phyloP scores from a whole-genome alignment of 2,113 vertebrate species.

The Siniperca chuatsi region DNA sequence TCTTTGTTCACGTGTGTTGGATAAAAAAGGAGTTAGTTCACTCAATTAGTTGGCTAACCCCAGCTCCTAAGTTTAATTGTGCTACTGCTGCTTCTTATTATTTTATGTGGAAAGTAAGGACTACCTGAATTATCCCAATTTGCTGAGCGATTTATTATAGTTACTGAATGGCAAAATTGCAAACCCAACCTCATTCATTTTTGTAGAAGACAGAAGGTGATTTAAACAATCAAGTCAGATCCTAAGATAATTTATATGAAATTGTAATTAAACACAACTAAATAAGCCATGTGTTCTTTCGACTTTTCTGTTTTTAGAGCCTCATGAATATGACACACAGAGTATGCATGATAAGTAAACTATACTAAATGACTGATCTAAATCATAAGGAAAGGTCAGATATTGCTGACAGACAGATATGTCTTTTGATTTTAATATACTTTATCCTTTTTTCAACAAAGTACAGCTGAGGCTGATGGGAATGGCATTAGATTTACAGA shows the following conservation, averaged over 20 bases:
- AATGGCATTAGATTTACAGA: no score
- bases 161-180: constrained; percentile 5
- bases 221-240: background rate
- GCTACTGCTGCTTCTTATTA: constrained; percentile 43
- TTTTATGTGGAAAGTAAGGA: constrained; percentile 49
- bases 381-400: background rate
- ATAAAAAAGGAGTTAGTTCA: constrained; percentile 6
- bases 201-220: background rate
- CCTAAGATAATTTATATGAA: background rate
- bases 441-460: background rate
- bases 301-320: constrained; percentile 57
- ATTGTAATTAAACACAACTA: background rate
- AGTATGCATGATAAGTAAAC: constrained; percentile 76
- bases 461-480: no score
- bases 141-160: background rate
- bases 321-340: constrained; percentile 68
- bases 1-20: constrained; percentile 1
- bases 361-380: background rate
- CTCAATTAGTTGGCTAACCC: constrained; percentile 5
- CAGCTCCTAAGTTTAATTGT: constrained; percentile 3
- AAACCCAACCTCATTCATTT: constrained; percentile 20
- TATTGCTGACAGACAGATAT: background rate
- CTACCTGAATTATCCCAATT: constrained; percentile 33
- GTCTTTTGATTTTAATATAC: background rate
- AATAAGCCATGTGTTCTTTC: background rate